phyloP scores from a whole-genome alignment of 2,888 invertebrate species.

The Acanthosepion lycidas region DNA sequence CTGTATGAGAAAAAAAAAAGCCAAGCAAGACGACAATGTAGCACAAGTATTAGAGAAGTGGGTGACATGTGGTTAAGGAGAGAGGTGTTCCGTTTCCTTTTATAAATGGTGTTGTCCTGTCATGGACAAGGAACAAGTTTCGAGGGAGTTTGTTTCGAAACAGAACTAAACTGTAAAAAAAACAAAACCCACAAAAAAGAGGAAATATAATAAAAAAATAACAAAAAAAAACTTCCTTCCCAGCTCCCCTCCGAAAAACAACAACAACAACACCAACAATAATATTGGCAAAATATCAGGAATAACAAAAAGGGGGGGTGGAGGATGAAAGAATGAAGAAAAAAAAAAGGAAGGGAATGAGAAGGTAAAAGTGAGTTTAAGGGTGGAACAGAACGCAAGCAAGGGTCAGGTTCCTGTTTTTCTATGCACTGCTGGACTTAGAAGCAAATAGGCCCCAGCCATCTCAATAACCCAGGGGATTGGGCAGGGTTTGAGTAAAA shows the following conservation, averaged over 20 bases:
- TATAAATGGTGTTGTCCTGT: background rate
- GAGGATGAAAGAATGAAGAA: background rate
- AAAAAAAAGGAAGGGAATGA: background rate
- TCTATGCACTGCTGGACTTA: background rate
- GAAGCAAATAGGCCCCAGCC: background rate
- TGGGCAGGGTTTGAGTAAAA: background rate
- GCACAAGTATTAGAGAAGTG: background rate
- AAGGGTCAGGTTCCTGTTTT: background rate
- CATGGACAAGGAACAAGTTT: background rate
- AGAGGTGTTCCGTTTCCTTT: background rate
- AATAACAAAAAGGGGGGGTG: background rate
- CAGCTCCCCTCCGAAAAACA: background rate
- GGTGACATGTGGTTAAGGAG: background rate
- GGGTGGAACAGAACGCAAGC: background rate
- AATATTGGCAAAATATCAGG: constrained; percentile 12
- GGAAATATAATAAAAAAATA: background rate
- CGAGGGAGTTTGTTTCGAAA: background rate
- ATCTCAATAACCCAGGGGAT: constrained; percentile 33
- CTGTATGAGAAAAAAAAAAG: too few relatives aligned
- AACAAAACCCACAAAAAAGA: background rate
- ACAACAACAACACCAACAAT: constrained; percentile 20
- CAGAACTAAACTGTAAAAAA: background rate
- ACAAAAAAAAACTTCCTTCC: background rate
- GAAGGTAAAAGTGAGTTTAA: background rate
- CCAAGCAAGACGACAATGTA: background rate